A percentile compares a stretch with the other conserved stretches of the same genome.
These are phyloP conservation scores for Tinea pellionella DNA, from an alignment of 2,888 invertebrate species.

Conservation along the genomic window DNA sequence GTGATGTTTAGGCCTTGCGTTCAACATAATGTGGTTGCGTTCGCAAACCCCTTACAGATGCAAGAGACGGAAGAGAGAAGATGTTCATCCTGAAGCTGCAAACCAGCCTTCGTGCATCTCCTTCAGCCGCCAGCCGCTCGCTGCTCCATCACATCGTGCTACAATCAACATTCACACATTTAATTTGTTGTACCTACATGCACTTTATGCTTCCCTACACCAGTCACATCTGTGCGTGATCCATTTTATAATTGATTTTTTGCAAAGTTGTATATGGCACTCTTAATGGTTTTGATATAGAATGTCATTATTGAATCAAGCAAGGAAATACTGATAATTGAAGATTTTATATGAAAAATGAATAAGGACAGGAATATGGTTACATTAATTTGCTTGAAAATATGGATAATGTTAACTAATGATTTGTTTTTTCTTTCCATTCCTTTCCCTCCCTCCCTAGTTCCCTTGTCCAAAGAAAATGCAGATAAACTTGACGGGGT, in stretches of 20 bases:
- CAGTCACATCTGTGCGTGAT: slow-evolving; percentile 45
- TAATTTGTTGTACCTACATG: slow-evolving; percentile 30
- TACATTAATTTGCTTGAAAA: not conserved
- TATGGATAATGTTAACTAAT: not conserved
- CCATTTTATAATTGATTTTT: not conserved
- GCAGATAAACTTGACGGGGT: slow-evolving; percentile 99
- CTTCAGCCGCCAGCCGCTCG: slow-evolving; percentile 17
- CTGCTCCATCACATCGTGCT: slow-evolving; percentile 17
- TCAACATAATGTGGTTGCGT: slow-evolving; percentile 69
- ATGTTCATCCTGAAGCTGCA: slow-evolving; percentile 10
- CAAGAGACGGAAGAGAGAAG: slow-evolving; percentile 43
- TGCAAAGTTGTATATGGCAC: not conserved
- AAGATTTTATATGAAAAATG: not conserved
- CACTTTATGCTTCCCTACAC: slow-evolving; percentile 44
- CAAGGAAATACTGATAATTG: not conserved
- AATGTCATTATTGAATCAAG: not conserved
- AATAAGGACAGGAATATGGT: not conserved
- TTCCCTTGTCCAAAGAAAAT: slow-evolving; percentile 97
- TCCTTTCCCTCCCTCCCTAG: slow-evolving; percentile 69
- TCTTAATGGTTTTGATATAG: slow-evolving; percentile 2
- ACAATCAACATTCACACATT: slow-evolving; percentile 14
- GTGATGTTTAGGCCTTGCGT: slow-evolving; percentile 54
- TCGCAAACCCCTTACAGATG: slow-evolving; percentile 68
- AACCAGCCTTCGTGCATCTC: slow-evolving; percentile 21
- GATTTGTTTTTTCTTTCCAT: not conserved